phyloP scores from a whole-genome alignment of 2,888 invertebrate species.

The Auanema freiburgensis region DNA sequence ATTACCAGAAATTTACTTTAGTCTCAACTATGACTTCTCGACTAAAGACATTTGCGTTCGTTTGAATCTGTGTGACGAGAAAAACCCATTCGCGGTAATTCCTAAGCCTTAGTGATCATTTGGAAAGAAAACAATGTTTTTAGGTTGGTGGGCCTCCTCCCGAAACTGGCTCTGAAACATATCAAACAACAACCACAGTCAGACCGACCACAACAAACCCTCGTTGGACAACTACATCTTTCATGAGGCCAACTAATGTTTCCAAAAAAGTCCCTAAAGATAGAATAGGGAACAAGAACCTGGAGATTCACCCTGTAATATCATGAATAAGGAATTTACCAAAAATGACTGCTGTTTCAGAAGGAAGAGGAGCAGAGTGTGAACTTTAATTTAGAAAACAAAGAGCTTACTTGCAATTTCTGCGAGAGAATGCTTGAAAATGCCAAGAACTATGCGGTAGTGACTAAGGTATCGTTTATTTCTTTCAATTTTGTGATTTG shows the following conservation, averaged over 20 bases:
- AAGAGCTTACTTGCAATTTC: conserved; percentile 53
- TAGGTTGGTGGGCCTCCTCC: conserved; percentile 36
- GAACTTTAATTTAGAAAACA: conserved; percentile 33
- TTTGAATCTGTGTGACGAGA: conserved; percentile 50
- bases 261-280: conserved; percentile 18
- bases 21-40: conserved; percentile 52
- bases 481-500: background rate
- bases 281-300: conserved; percentile 17
- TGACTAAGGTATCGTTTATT: conserved; percentile 36
- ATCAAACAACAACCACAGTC: conserved; percentile 15
- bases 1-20: conserved; percentile 55
- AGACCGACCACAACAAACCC: conserved; percentile 21
- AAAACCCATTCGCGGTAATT: conserved; percentile 36
- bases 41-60: conserved; percentile 51
- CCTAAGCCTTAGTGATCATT: background rate
- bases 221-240: conserved; percentile 9
- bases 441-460: conserved; percentile 53
- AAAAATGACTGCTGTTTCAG: background rate
- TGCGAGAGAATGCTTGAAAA: conserved; percentile 56
- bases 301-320: conserved; percentile 1
- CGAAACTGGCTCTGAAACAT: conserved; percentile 13
- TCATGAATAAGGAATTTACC: background rate
- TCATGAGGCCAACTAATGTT: conserved; percentile 6
- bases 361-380: background rate
- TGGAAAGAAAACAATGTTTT: background rate